Base-by-base conservation (phyloP, 2,797 vertebrate species). In the Synaphobranchus kaupii region DNA sequence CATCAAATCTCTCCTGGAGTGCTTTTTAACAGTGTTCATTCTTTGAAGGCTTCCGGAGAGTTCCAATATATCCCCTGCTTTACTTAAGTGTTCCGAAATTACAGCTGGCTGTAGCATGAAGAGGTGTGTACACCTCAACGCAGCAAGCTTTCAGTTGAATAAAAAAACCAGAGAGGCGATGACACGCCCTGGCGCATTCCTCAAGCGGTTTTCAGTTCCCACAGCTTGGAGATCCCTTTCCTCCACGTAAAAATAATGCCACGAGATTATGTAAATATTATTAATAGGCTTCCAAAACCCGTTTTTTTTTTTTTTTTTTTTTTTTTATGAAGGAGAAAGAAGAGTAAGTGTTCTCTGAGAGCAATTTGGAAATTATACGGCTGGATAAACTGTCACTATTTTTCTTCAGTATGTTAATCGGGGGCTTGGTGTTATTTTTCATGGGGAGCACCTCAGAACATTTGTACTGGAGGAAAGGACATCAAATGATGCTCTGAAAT, bases 401-500 rank as follows among this genome's bases (percentile, higher is more conserved):
- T 92, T 92, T 93, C 90, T 93, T 93, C 93, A 86, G 83, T 92
- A 92, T 92, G 92, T 90, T 93, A 94, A 95, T 92, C 91, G 91
- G 91, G 20, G 88, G 89, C 92, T 93, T 90, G 86, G 86, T 90
- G 90, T 89, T 88, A 91, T 93, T 94, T 91, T 91, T 91, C 88
- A 87, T 88, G 88, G 89, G 88, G 85, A 85, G 84, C 82, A 87
- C 87, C 87, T 87, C 90, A 89, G 93, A 95, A 94, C 93, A 95
- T 94, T 90, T 95, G 93, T 91, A 89, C 89, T 94, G 87, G 88
- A 93, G 94, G 92, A 94, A 87, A 94, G 94, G 95, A 95, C 94
- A 95, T 94, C 93, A 95, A 96, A 96, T 94, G 95, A 96, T 94
- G 95, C 95, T 95, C 94, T 94, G 96, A 96, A 98, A 98, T 97